A percentile compares a stretch with the other conserved stretches of the same genome.
These are phyloP conservation scores for Holotrichia oblita DNA, from an alignment of 1,140 invertebrate genomes.

Conservation along the genomic window DNA sequence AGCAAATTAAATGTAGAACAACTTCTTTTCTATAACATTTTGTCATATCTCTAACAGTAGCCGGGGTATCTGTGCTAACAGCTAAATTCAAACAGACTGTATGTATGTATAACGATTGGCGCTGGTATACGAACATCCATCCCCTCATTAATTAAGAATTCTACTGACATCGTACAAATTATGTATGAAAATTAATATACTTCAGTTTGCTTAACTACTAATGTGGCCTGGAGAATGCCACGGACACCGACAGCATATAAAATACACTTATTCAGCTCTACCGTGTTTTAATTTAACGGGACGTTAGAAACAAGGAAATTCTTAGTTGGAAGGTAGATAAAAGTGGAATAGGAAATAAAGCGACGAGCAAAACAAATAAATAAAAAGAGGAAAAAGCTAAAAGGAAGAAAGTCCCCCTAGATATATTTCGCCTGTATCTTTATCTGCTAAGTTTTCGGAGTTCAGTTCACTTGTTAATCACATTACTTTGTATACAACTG, in stretches of 20 bases:
- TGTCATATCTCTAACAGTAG: no score
- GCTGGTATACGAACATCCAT: background rate
- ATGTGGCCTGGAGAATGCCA: background rate
- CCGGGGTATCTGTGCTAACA: no score
- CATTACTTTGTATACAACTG: constrained; percentile 38
- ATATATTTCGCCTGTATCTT: constrained; percentile 27
- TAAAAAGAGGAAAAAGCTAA: background rate
- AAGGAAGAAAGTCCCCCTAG: background rate
- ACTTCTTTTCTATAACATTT: no score
- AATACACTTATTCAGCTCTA: background rate
- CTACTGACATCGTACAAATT: constrained; percentile 24
- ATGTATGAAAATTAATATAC: constrained; percentile 41
- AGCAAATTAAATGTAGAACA: no score
- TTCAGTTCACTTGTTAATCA: constrained; percentile 40
- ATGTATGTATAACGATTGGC: no score
- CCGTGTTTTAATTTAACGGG: constrained; percentile 2
- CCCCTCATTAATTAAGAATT: constrained; percentile 37
- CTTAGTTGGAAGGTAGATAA: background rate
- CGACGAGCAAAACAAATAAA: background rate
- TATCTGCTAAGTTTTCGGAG: constrained; percentile 27
- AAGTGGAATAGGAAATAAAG: background rate
- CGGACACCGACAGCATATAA: constrained; percentile 4
- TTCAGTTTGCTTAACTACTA: constrained; percentile 16
- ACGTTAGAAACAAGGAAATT: background rate
- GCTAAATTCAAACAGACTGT: no score